Evolutionary conservation across 1,140 invertebrate genomes (phyloP).

Genomic region (Bombus pyrosoma): DNA sequence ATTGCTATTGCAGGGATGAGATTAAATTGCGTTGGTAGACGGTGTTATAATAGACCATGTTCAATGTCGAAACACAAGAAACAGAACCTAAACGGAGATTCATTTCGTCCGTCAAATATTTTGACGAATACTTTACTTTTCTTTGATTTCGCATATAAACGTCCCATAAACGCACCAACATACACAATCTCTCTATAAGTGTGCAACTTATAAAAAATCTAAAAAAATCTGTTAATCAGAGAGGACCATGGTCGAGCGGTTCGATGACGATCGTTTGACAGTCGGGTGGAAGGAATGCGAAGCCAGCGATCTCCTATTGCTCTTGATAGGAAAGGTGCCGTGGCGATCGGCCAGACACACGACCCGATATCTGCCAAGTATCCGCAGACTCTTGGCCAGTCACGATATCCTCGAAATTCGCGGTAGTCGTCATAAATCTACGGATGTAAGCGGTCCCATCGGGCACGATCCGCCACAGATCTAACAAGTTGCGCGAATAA

Average conservation of each 20-base stretch:
- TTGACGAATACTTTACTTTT: too few species aligned
- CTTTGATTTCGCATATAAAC: too few species aligned
- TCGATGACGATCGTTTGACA: not conserved
- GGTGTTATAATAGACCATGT: too few species aligned
- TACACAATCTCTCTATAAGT: too few species aligned
- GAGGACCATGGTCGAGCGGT: not conserved
- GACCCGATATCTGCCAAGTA: constrained; percentile 37
- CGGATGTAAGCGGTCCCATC: constrained; percentile 48
- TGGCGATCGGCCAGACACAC: constrained; percentile 39
- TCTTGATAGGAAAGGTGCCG: constrained; percentile 54
- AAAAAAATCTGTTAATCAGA: too few species aligned
- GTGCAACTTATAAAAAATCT: too few species aligned
- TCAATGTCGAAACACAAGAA: too few species aligned
- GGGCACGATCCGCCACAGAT: constrained; percentile 47
- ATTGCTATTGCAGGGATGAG: too few species aligned
- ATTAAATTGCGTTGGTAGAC: too few species aligned
- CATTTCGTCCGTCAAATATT: too few species aligned
- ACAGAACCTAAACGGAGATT: too few species aligned
- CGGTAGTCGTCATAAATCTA: constrained; percentile 66
- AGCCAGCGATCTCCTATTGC: constrained; percentile 56
- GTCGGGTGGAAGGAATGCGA: constrained; percentile 47
- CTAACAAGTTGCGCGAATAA: constrained; percentile 65
- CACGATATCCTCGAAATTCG: constrained; percentile 68
- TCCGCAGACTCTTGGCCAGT: constrained; percentile 35
- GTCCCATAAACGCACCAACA: too few species aligned